Evolutionary conservation across 1,140 invertebrate species (phyloP).

Genomic region (Holotrichia oblita): DNA sequence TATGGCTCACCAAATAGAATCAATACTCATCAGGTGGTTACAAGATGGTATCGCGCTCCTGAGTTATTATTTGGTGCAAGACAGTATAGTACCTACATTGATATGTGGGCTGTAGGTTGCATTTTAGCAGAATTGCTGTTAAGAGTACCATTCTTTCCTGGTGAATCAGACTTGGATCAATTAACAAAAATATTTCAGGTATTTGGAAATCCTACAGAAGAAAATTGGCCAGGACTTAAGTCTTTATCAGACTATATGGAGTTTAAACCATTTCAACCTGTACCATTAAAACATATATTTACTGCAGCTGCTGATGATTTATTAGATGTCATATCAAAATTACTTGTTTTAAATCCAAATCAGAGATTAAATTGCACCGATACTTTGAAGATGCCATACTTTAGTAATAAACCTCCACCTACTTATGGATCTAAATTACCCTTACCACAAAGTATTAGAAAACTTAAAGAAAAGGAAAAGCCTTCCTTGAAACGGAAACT

Average conservation of each 20-base stretch:
- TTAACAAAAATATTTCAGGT: constrained; percentile 94
- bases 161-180: constrained; percentile 97
- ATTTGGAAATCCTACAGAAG: constrained; percentile 89
- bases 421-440: constrained; percentile 84
- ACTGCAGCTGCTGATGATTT: constrained; percentile 95
- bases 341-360: constrained; percentile 87
- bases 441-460: constrained; percentile 72
- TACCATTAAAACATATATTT: constrained; percentile 91
- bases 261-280: constrained; percentile 88
- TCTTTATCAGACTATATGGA: constrained; percentile 91
- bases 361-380: constrained; percentile 84
- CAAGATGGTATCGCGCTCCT: constrained; percentile 91
- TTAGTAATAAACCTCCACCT: constrained; percentile 90
- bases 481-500: constrained; percentile 80
- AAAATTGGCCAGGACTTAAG: constrained; percentile 90
- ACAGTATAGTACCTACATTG: constrained; percentile 95
- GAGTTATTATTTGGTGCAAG: constrained; percentile 96
- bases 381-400: constrained; percentile 85
- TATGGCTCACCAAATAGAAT: constrained; percentile 96
- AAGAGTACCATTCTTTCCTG: constrained; percentile 92
- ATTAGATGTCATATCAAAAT: constrained; percentile 81
- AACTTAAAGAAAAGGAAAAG: constrained; percentile 68
- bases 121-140: constrained; percentile 96
- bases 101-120: constrained; percentile 99
- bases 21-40: constrained; percentile 99